Base-by-base conservation (phyloP, 2,797 vertebrate genomes). In the Poecilia gillii region DNA sequence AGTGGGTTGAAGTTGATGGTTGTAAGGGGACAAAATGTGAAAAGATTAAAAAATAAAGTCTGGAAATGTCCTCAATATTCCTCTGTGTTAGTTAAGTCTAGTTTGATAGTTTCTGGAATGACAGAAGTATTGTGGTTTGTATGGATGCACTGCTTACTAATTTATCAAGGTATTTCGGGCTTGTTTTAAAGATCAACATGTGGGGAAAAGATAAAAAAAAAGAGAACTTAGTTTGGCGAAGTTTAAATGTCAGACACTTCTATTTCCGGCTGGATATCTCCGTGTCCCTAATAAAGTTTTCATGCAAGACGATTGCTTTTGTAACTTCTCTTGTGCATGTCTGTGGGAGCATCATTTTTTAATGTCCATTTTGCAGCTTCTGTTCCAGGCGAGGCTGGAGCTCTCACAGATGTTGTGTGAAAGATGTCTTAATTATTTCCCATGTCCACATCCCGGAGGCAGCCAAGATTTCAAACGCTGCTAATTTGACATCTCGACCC, bases 251-350 rank as follows among this genome's bases (percentile, higher is more conserved):
- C 71, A 41, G 53, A 73, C 28, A 1, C 57, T 45, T 11, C 59
- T 47, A 45, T 3, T 76, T 73, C 11, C 49, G 49, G 0, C 43
- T 53, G 53, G n/a, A 59, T 46, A 8, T 66, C 73, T 80, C 76
- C 41, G 4, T 79, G 88, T 85, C 78, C 81, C 76, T 86, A 83
- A 85, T 89, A 62, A 88, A 89, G 28, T 12, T 89, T 91, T 88
- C 6, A 89, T 86, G 74, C 0, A 53, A 12, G 43, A 73, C 81
- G 81, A 82, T 76, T 81, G 84, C 85, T 81, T 43, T 45, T 82
- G n/a, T 77, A 51, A 70, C 36, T 68, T 82, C 28, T 64, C 68
- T 51, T 43, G 46, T 25, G 71, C 72, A 80, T 72, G 71, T 79
- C 82, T 74, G 84, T 81, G 25, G 3, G 45, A 73, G 81, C 81